Base-by-base conservation (phyloP, 2,797 vertebrate genomes). In the Austrolebias charrua region DNA sequence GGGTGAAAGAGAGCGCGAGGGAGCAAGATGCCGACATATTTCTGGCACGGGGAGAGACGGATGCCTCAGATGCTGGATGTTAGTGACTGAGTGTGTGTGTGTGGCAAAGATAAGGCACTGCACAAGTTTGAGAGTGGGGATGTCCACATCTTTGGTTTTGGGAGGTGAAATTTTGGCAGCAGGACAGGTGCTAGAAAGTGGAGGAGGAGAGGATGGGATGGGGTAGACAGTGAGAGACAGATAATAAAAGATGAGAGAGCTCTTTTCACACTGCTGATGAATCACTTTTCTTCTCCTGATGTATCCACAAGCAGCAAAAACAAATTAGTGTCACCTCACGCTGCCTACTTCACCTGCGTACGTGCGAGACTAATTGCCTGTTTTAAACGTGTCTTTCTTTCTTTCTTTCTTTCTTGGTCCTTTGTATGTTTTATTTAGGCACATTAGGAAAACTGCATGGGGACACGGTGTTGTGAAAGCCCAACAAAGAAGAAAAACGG, bases 61-160 rank as follows among this genome's bases (percentile, higher is more conserved):
- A 94, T 92, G 91, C 92, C 94, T 96, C 92, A 92, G 93, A 96
- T 95, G 94, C 89, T 92, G 93, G 88, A 93, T 95, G 94, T 95
- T 94, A 92, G 92, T 88, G 95, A 96, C 95, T 92, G 91, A 82
- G 83, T 88, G 95, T 96, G 33, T 88, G 94, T 96, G 95, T 92
- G 92, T 82, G 83, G 88, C 92, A 92, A 91, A 95, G 95, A 97
- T 96, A 98, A 95, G 93, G 86, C 86, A 73, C 82, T 90, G 92
- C 91, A 92, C 92, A 96, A 97, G 94, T 97, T 94, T 94, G 93
- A 91, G 90, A 88, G 90, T 88, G 92, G 94, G 94, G 93, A 94
- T 95, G 92, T 93, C 86, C 93, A 94, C 94, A 92, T 97, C 93
- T 91, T 81, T 85, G 59, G 78, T 90, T 94, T 95, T 75, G 79